A percentile compares a stretch with the other conserved stretches of the same genome.
Evolutionary conservation across 2,888 invertebrate species (phyloP).

Genomic region (Drosophila paracracens): DNA sequence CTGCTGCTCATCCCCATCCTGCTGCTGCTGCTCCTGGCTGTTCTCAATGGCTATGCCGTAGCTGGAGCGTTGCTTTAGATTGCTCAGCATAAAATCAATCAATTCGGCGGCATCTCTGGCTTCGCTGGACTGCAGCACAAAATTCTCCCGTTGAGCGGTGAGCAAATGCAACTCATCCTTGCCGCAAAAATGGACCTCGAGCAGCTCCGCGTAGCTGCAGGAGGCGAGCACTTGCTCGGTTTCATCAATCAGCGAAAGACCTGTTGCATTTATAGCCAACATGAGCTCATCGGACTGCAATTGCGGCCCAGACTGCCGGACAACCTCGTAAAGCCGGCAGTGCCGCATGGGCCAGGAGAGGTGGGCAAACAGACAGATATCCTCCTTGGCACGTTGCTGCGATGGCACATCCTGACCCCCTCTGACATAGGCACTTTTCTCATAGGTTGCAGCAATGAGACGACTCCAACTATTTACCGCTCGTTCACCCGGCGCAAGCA

Average conservation of each 20-base stretch:
- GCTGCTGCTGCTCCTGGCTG: constrained; percentile 79
- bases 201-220: constrained; percentile 93
- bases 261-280: constrained; percentile 97
- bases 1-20: constrained; percentile 84
- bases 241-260: constrained; percentile 96
- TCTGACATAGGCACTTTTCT: constrained; percentile 89
- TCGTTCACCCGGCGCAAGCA: constrained; percentile 87
- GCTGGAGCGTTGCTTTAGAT: constrained; percentile 93
- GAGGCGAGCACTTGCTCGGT: constrained; percentile 95
- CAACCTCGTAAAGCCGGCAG: constrained; percentile 96
- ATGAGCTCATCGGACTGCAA: constrained; percentile 91
- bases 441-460: constrained; percentile 90
- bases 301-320: constrained; percentile 90
- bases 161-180: constrained; percentile 90
- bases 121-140: constrained; percentile 94
- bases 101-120: constrained; percentile 94
- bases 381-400: constrained; percentile 91
- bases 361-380: constrained; percentile 96
- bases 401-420: constrained; percentile 87
- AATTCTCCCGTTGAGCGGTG: constrained; percentile 95
- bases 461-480: constrained; percentile 90
- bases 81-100: constrained; percentile 93
- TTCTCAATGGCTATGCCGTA: constrained; percentile 91
- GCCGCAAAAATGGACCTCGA: constrained; percentile 87
- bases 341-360: constrained; percentile 97